Evolutionary conservation across 2,797 vertebrate species (phyloP), one percentile per base, ranked within the genome.

Genomic region (Staurois parvus): DNA sequence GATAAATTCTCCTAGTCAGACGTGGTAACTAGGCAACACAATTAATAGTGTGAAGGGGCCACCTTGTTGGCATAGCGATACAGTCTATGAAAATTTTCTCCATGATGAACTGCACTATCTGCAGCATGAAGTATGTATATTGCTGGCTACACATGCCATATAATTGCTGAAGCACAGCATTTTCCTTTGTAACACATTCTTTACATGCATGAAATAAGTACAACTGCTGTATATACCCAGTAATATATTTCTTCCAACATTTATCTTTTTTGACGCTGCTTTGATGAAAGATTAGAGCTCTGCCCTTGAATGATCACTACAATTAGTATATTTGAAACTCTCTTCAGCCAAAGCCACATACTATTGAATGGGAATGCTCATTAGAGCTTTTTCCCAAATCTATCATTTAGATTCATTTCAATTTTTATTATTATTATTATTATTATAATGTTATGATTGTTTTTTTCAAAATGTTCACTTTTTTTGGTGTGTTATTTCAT

Each of bases 21-120:
- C 32, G 45, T n/a, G 64, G 26, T 80, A 72, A 37, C 67, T 59
- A 72, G 69, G 79, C 79, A 70, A 72, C 68, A 69, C 69, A 70
- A 37, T 70, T 15, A 30, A 30, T 21, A 68, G 77, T 68, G 37
- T 45, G 26, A 69, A 69, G 64, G 45, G 66, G 40, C 40, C 29
- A 26, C 56, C 28, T 28, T 80, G 77, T 69, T 79, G 42, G 78
- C 66, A 70, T 70, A 56, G 78, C 0, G 32, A 80, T 80, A 37
- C 28, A 80, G 30, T n/a, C 66, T 79, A 13, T 29, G 15, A 4
- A 21, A 68, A 45, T 30, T n/a, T 10, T 30, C 19, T 30, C 28
- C 21, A 76, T 59, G 28, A 77, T 66, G 26, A 29, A 66, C 28
- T 66, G 28, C 26, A 12, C n/a, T 64, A n/a, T 29, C 26, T 26